These are phyloP conservation scores for Chironex yamaguchii DNA, from an alignment of 30 jellyfish, hydroid and myxozoan genomes.

Conservation along the genomic window DNA sequence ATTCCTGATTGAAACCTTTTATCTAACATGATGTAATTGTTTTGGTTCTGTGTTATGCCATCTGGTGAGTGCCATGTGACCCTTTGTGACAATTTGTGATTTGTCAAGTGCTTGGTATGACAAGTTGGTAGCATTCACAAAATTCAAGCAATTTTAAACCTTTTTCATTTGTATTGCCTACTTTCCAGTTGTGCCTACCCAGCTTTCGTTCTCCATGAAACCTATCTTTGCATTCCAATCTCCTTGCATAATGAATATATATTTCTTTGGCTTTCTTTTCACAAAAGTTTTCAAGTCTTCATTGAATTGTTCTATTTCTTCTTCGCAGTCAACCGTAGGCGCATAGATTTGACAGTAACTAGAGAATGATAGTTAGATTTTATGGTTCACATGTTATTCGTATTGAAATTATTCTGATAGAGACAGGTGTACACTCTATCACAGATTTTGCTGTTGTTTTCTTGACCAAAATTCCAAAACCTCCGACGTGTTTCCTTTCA, in stretches of 20 bases:
- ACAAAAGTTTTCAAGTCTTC: neutral
- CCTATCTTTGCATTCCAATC: neutral
- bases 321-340: neutral
- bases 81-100: neutral
- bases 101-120: neutral
- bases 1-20: neutral
- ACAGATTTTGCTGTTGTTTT: neutral
- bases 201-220: neutral
- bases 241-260: neutral
- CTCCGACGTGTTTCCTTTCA: neutral
- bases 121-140: neutral
- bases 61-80: neutral
- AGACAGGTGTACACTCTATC: neutral
- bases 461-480: neutral
- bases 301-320: neutral
- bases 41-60: neutral
- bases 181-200: neutral
- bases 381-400: neutral
- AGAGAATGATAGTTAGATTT: neutral
- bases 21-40: neutral
- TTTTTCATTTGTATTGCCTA: neutral
- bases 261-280: neutral
- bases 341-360: neutral
- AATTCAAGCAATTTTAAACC: neutral
- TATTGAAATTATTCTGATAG: neutral